A percentile compares a stretch with the other conserved stretches of the same genome.
phyloP scores from a whole-genome alignment of 23 tunicate genomes.

The Halocynthia roretzi region DNA sequence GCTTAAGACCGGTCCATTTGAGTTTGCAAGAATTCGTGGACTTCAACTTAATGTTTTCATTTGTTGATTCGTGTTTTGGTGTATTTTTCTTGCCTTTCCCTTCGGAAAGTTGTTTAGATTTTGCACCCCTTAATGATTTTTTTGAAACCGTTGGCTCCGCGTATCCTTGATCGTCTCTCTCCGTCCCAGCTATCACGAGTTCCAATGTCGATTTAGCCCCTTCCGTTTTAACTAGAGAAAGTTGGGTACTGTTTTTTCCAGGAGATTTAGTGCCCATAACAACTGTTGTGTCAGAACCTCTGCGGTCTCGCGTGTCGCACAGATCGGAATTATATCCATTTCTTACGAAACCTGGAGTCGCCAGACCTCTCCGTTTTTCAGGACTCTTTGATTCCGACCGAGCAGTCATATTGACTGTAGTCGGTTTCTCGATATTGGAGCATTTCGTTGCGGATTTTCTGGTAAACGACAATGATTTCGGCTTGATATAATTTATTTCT shows the following conservation, averaged over 20 bases:
- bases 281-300: background rate
- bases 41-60: background rate
- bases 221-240: conserved; percentile 56
- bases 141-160: background rate
- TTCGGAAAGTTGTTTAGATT: background rate
- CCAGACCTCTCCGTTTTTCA: background rate
- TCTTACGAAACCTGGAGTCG: background rate
- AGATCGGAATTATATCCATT: background rate
- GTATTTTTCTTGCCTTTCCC: background rate
- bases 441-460: background rate
- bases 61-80: background rate
- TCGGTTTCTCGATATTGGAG: background rate
- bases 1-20: conserved; percentile 40
- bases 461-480: background rate
- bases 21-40: conserved; percentile 11
- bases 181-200: conserved; percentile 41
- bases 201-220: conserved; percentile 51
- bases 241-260: conserved; percentile 47
- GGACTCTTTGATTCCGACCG: background rate
- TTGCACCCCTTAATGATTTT: background rate
- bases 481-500: conserved; percentile 55
- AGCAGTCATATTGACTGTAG: background rate
- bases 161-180: background rate
- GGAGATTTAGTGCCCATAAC: conserved; percentile 54
- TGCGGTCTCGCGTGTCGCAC: conserved; percentile 14